These are phyloP conservation scores for Tryphoninae sp. DNA, from an alignment of 2,888 invertebrate species.

Conservation along the genomic window DNA sequence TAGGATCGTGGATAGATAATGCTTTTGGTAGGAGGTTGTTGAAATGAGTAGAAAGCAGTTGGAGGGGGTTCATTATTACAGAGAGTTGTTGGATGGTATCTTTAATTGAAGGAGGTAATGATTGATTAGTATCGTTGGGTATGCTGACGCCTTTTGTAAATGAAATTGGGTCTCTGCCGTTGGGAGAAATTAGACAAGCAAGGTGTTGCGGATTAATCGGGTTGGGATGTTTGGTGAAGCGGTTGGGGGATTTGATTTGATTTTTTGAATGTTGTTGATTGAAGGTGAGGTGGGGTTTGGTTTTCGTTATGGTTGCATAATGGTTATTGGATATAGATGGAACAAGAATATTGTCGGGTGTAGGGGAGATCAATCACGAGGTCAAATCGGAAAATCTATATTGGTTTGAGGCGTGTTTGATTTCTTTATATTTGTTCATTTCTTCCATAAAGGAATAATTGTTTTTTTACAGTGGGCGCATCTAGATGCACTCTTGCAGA, in stretches of 20 bases:
- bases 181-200: too few relatives aligned
- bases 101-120: neutral
- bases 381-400: neutral
- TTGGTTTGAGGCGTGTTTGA: neutral
- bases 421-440: neutral
- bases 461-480: slow-evolving; percentile 1
- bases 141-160: too few relatives aligned
- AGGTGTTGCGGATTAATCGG: too few relatives aligned
- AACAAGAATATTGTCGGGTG: neutral
- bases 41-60: neutral
- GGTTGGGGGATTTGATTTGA: too few relatives aligned
- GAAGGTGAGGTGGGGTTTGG: neutral
- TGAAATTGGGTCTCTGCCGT: neutral
- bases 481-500: slow-evolving; percentile 3
- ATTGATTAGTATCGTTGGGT: too few relatives aligned
- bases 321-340: too few relatives aligned
- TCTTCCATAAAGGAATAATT: neutral
- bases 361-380: neutral
- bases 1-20: too few relatives aligned
- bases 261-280: neutral
- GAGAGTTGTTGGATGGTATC: neutral
- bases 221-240: too few relatives aligned
- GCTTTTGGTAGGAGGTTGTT: slow-evolving; percentile 11
- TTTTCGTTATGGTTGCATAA: too few relatives aligned
- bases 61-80: too few relatives aligned